A percentile compares a stretch with the other conserved stretches of the same genome.
Evolutionary conservation across 1,140 invertebrate species (phyloP).

Genomic region (Drosophila tristis): DNA sequence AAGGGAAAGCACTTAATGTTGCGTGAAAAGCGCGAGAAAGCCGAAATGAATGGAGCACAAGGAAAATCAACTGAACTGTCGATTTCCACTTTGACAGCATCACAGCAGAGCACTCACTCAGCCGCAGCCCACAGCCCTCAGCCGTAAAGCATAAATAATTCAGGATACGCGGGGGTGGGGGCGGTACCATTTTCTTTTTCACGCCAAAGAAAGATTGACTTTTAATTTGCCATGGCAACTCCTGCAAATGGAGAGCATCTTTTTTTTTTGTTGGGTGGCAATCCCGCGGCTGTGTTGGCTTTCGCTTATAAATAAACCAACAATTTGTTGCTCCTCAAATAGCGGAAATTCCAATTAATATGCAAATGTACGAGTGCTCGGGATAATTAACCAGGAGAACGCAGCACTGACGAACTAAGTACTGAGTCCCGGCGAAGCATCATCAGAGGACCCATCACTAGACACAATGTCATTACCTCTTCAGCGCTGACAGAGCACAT

Average conservation of each 20-base stretch:
- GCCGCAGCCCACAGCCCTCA: not conserved
- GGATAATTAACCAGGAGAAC: conserved; percentile 37
- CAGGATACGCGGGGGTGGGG: not conserved
- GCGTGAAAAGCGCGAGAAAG: conserved; percentile 65
- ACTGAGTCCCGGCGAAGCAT: not conserved
- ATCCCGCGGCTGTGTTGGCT: not conserved
- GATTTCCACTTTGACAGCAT: conserved; percentile 43
- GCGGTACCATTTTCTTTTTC: conserved; percentile 35
- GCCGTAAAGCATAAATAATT: conserved; percentile 52
- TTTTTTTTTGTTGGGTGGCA: not conserved
- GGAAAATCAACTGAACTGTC: conserved; percentile 35
- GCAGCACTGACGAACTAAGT: not conserved
- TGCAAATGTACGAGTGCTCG: conserved; percentile 47
- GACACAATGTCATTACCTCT: conserved; percentile 42
- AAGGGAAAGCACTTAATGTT: conserved; percentile 55
- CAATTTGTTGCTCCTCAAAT: conserved; percentile 55
- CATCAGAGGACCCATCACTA: not conserved
- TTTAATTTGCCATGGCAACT: conserved; percentile 53
- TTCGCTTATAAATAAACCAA: conserved; percentile 45
- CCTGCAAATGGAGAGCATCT: conserved; percentile 9
- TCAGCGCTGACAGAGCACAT: conserved; percentile 36
- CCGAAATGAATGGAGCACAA: conserved; percentile 40
- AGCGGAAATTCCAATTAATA: conserved; percentile 65
- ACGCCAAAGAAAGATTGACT: conserved; percentile 48
- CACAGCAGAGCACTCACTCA: conserved; percentile 19